Evolutionary conservation across 1,140 invertebrate genomes (phyloP).

Genomic region (Drosophila busckii): DNA sequence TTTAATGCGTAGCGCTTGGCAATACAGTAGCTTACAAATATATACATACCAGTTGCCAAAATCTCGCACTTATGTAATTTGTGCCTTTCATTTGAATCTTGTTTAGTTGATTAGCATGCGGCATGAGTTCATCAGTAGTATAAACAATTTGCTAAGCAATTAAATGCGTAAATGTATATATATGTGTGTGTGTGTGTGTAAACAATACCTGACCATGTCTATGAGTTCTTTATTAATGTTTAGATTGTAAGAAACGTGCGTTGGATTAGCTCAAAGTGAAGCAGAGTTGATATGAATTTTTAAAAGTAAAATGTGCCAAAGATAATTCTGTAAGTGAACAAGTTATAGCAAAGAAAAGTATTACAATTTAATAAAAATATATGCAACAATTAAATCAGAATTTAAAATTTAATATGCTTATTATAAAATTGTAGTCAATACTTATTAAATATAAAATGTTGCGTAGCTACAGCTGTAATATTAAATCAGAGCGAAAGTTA

Average conservation of each 20-base stretch:
- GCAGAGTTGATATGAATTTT: neutral
- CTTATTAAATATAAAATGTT: too few relatives aligned
- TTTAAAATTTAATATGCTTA: too few relatives aligned
- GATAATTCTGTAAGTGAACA: too few relatives aligned
- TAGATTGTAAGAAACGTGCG: constrained; percentile 26
- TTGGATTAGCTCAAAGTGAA: constrained; percentile 14
- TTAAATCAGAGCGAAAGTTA: too few relatives aligned
- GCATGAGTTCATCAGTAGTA: constrained; percentile 36
- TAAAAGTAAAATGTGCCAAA: too few relatives aligned
- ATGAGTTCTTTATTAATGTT: constrained; percentile 1
- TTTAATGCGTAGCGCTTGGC: constrained; percentile 10
- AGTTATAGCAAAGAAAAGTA: too few relatives aligned
- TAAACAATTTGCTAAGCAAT: constrained; percentile 50
- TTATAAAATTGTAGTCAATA: too few relatives aligned
- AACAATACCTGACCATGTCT: constrained; percentile 5
- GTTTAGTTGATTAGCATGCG: constrained; percentile 48
- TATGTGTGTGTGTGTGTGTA: neutral
- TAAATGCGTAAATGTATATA: constrained; percentile 3
- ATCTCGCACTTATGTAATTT: neutral
- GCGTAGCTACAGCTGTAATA: too few relatives aligned
- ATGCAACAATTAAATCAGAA: too few relatives aligned
- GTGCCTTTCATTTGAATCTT: constrained; percentile 7
- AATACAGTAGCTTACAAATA: constrained; percentile 52
- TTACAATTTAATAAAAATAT: too few relatives aligned
- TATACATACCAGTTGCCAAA: constrained; percentile 61